Evolutionary conservation across 2,113 vertebrate genomes (phyloP).

Genomic region (Paralichthys olivaceus): DNA sequence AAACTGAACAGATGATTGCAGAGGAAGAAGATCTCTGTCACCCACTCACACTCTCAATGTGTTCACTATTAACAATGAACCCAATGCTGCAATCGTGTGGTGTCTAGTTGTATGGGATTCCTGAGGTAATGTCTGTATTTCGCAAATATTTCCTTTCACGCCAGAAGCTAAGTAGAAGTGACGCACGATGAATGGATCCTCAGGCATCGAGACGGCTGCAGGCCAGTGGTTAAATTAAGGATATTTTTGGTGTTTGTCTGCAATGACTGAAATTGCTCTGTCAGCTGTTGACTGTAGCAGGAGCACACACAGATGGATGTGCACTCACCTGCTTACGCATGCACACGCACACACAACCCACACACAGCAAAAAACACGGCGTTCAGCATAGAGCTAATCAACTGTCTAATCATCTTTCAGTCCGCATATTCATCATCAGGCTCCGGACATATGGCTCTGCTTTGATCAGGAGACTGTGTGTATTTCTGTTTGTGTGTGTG

Average conservation of each 20-base stretch:
- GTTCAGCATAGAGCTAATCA: conserved; percentile 61
- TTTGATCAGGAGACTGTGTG: conserved; percentile 57
- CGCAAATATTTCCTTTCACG: conserved; percentile 8
- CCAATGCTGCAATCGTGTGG: background rate
- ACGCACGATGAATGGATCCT: background rate
- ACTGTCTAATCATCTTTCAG: conserved; percentile 70
- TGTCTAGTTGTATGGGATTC: conserved; percentile 10
- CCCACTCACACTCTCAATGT: conserved; percentile 20
- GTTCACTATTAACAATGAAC: conserved; percentile 20
- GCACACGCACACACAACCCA: conserved; percentile 32
- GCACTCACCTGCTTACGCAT: conserved; percentile 48
- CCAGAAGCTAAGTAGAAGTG: background rate
- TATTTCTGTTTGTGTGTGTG: background rate
- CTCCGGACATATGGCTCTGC: conserved; percentile 51
- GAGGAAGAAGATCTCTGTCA: conserved; percentile 22
- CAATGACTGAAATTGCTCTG: conserved; percentile 40
- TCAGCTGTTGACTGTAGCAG: conserved; percentile 51
- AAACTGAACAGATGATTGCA: conserved; percentile 33
- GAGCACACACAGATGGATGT: conserved; percentile 49
- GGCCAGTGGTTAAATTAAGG: conserved; percentile 5
- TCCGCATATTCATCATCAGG: conserved; percentile 55
- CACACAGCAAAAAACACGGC: conserved; percentile 35
- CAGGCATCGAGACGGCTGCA: background rate
- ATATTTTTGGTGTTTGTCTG: conserved; percentile 27
- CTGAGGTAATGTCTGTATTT: conserved; percentile 2